A percentile compares a stretch with the other conserved stretches of the same genome.
phyloP scores from a whole-genome alignment of 2,888 invertebrate species.

The Ophion obscuratus region DNA sequence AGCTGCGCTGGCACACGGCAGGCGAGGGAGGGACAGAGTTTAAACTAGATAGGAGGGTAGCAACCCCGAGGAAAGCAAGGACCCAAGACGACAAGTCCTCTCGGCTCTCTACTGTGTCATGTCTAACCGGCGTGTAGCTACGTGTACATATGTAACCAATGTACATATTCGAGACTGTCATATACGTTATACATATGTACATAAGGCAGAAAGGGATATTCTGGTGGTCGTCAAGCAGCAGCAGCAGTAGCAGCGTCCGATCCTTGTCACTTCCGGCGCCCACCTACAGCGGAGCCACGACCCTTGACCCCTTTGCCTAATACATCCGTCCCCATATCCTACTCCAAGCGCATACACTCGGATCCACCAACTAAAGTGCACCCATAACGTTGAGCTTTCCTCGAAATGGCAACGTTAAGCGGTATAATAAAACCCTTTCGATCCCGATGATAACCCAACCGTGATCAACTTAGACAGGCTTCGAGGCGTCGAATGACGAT shows the following conservation, averaged over 20 bases:
- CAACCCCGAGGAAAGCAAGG: slow-evolving; percentile 38
- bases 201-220: slow-evolving; percentile 25
- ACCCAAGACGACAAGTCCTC: slow-evolving; percentile 40
- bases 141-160: slow-evolving; percentile 18
- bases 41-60: slow-evolving; percentile 27
- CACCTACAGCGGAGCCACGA: slow-evolving; percentile 33
- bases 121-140: slow-evolving; percentile 23
- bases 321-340: background rate
- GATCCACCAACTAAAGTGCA: slow-evolving; percentile 24
- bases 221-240: slow-evolving; percentile 40
- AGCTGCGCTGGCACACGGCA: slow-evolving; percentile 44
- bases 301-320: slow-evolving; percentile 58
- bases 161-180: slow-evolving; percentile 15
- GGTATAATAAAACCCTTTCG: slow-evolving; percentile 13
- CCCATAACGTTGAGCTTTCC: slow-evolving; percentile 15
- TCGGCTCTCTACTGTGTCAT: slow-evolving; percentile 25
- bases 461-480: background rate
- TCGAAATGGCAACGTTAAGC: slow-evolving; percentile 13
- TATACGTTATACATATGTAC: slow-evolving; percentile 17
- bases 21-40: slow-evolving; percentile 16
- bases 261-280: slow-evolving; percentile 57
- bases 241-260: slow-evolving; percentile 20
- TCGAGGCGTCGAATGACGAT: background rate
- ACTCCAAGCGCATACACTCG: slow-evolving; percentile 13
- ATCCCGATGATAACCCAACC: background rate